Conservation (phyloP, 2,797 vertebrate species). For the Varecia variegata region DNA sequence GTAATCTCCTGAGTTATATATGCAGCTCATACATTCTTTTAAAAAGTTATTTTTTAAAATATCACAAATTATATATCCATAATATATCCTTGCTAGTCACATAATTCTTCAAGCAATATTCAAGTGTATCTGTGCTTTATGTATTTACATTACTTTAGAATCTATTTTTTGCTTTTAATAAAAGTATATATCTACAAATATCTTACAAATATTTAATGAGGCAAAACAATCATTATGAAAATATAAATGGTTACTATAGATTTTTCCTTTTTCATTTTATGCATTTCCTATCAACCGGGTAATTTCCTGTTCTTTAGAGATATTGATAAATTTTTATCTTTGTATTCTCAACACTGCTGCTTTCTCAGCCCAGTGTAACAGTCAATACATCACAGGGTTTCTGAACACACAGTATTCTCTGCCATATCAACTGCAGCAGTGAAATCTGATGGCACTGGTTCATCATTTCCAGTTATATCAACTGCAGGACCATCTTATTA, state of each 20-base stretch:
- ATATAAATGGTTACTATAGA: slow-evolving; percentile 36
- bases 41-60: slow-evolving; percentile 47
- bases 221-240: slow-evolving; percentile 56
- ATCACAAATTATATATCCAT: slow-evolving; percentile 49
- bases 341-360: neutral
- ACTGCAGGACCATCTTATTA: slow-evolving; percentile 92
- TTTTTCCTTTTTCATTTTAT: slow-evolving; percentile 44
- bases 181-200: slow-evolving; percentile 47
- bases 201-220: slow-evolving; percentile 58
- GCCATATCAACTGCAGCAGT: neutral
- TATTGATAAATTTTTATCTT: neutral
- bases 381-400: neutral
- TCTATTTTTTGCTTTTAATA: slow-evolving; percentile 55
- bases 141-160: slow-evolving; percentile 54
- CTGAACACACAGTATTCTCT: neutral
- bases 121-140: slow-evolving; percentile 59
- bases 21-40: slow-evolving; percentile 19
- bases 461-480: slow-evolving; percentile 86
- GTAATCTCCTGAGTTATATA: slow-evolving; percentile 54
- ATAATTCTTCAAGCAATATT: slow-evolving; percentile 57
- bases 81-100: slow-evolving; percentile 36
- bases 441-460: neutral
- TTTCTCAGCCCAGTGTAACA: neutral
- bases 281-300: slow-evolving; percentile 38
- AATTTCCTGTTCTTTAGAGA: slow-evolving; percentile 47